phyloP scores from a whole-genome alignment of 2,113 vertebrate genomes.

The Atherinomorus stipes region DNA sequence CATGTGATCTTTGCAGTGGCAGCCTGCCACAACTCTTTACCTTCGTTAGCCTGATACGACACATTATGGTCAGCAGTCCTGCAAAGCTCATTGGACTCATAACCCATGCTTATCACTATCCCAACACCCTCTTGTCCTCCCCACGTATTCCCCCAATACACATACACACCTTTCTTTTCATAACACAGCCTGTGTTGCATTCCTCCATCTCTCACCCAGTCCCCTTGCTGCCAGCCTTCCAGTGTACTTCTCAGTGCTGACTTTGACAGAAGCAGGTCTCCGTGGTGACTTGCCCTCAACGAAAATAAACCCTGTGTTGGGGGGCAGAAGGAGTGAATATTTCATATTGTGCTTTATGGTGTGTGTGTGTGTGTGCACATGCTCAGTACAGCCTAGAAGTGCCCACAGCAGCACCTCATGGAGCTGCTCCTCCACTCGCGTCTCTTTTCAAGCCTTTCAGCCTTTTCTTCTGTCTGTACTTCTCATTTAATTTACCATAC shows the following conservation, averaged over 20 bases:
- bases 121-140: slow-evolving; percentile 17
- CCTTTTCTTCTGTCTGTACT: not conserved
- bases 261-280: slow-evolving; percentile 50
- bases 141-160: not conserved
- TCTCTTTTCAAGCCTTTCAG: slow-evolving; percentile 1
- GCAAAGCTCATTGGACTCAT: not conserved
- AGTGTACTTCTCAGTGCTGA: slow-evolving; percentile 60
- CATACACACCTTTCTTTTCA: slow-evolving; percentile 27
- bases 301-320: slow-evolving; percentile 66
- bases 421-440: slow-evolving; percentile 16
- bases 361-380: slow-evolving; percentile 42
- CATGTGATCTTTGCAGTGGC: slow-evolving; percentile 67
- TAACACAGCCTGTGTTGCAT: slow-evolving; percentile 37
- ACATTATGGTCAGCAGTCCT: not conserved
- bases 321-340: slow-evolving; percentile 77
- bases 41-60: slow-evolving; percentile 44
- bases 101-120: slow-evolving; percentile 14
- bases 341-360: slow-evolving; percentile 66
- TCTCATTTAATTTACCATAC: slow-evolving; percentile 7
- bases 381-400: slow-evolving; percentile 32
- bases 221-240: slow-evolving; percentile 17
- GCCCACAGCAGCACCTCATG: slow-evolving; percentile 9
- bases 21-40: slow-evolving; percentile 49
- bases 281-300: slow-evolving; percentile 51
- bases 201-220: slow-evolving; percentile 25